Percentiles rank a stretch among this genome's conserved stretches.
Evolutionary conservation across 2,888 invertebrate species (phyloP).

Genomic region (Pristionchus fissidentatus): DNA sequence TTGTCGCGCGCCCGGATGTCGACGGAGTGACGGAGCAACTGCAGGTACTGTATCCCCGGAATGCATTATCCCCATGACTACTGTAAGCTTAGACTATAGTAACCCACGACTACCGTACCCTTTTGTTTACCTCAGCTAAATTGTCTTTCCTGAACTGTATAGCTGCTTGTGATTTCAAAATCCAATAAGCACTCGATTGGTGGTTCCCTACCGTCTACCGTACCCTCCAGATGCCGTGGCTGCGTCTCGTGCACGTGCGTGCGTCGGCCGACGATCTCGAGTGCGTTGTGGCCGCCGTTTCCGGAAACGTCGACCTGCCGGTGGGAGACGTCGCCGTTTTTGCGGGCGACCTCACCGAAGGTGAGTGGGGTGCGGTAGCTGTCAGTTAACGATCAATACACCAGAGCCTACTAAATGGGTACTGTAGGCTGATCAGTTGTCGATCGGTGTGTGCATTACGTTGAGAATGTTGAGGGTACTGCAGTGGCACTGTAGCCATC

Average conservation of each 20-base stretch:
- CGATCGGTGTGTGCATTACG: background rate
- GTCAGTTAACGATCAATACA: background rate
- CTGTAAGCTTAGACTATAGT: background rate
- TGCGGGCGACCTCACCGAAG: background rate
- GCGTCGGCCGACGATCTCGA: background rate
- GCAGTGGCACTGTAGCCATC: background rate
- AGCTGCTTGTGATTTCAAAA: too few species aligned
- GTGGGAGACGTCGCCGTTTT: constrained; percentile 33
- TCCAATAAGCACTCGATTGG: too few species aligned
- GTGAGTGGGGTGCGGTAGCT: background rate
- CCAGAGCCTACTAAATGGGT: background rate
- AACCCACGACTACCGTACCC: background rate
- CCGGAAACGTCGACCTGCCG: constrained; percentile 12
- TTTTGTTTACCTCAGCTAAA: too few species aligned
- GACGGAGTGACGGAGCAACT: constrained; percentile 27
- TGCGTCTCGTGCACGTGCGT: constrained; percentile 7
- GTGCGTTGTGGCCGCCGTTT: constrained; percentile 11
- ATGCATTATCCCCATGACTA: background rate
- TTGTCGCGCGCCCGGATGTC: constrained; percentile 24
- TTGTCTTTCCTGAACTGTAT: too few species aligned
- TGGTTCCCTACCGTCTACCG: too few species aligned
- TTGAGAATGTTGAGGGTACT: too few species aligned
- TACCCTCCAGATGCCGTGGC: constrained; percentile 15
- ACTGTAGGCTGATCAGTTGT: background rate
- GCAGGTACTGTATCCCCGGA: background rate